phyloP scores from a whole-genome alignment of 2,888 invertebrate genomes.

The Cerastis leucographa region DNA sequence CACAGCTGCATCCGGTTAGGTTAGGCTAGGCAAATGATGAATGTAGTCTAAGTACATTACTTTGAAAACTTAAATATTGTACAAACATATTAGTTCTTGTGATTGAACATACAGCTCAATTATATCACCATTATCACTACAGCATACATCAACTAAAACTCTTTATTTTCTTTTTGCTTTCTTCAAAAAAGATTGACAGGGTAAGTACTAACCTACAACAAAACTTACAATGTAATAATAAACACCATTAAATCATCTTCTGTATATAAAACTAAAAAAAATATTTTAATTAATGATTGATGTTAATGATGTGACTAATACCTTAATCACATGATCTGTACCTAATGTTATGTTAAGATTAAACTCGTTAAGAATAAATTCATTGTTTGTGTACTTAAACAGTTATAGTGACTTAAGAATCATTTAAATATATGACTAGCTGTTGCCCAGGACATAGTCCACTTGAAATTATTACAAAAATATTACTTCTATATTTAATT shows the following conservation, averaged over 20 bases:
- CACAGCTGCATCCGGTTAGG: too few species aligned
- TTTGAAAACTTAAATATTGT: background rate
- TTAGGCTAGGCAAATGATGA: too few species aligned
- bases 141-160: conserved; percentile 1
- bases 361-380: conserved; percentile 9
- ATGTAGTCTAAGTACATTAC: background rate
- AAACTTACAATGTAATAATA: background rate
- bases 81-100: background rate
- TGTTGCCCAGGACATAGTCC: too few species aligned
- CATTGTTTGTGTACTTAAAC: conserved; percentile 16
- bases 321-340: conserved; percentile 21
- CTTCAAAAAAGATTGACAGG: conserved; percentile 77
- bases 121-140: background rate
- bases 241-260: conserved; percentile 5
- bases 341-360: conserved; percentile 12
- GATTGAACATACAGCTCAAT: background rate
- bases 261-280: conserved; percentile 7
- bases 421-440: background rate
- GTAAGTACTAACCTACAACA: conserved; percentile 69
- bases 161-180: conserved; percentile 58
- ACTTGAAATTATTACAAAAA: too few species aligned
- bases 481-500: too few species aligned
- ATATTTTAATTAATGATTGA: conserved; percentile 21
- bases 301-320: conserved; percentile 43
- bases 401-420: background rate